phyloP scores from a whole-genome alignment of 2,888 invertebrate species.

The Diarsia brunnea region DNA sequence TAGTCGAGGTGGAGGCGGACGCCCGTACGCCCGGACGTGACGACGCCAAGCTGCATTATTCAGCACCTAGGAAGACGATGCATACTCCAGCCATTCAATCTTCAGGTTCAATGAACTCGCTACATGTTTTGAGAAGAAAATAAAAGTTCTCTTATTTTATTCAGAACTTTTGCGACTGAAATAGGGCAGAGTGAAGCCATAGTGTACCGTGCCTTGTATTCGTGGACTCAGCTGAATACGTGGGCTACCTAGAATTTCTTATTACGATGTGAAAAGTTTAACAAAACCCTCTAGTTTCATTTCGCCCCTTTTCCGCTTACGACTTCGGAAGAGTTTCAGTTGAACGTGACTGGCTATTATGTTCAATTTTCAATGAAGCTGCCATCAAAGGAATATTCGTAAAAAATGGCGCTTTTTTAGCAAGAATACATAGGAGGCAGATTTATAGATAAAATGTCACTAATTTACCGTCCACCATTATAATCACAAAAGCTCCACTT shows the following conservation, averaged over 20 bases:
- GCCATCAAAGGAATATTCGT: not conserved
- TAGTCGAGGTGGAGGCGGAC: conserved; percentile 45
- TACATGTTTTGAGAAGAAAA: conserved; percentile 43
- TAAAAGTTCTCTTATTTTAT: conserved; percentile 48
- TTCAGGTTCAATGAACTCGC: conserved; percentile 71
- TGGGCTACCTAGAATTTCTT: conserved; percentile 1
- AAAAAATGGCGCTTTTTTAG: not conserved
- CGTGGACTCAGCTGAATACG: conserved; percentile 6
- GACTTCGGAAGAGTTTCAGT: not conserved
- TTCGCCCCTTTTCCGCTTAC: not conserved
- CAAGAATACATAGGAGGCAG: not conserved
- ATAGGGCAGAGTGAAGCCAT: conserved; percentile 46
- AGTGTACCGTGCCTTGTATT: conserved; percentile 10
- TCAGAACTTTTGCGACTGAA: conserved; percentile 33
- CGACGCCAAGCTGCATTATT: conserved; percentile 80
- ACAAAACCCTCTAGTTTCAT: conserved; percentile 14
- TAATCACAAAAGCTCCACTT: conserved; percentile 20
- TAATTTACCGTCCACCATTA: conserved; percentile 11
- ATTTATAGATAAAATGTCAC: conserved; percentile 11
- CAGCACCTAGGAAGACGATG: conserved; percentile 79
- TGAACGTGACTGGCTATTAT: conserved; percentile 5
- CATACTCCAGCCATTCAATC: conserved; percentile 71
- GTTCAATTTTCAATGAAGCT: not conserved
- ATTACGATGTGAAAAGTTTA: conserved; percentile 17
- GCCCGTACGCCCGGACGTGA: conserved; percentile 65